A percentile compares a stretch with the other conserved stretches of the same genome.
Conservation (phyloP, 2,888 invertebrate genomes). For the Tipula vernalis region DNA sequence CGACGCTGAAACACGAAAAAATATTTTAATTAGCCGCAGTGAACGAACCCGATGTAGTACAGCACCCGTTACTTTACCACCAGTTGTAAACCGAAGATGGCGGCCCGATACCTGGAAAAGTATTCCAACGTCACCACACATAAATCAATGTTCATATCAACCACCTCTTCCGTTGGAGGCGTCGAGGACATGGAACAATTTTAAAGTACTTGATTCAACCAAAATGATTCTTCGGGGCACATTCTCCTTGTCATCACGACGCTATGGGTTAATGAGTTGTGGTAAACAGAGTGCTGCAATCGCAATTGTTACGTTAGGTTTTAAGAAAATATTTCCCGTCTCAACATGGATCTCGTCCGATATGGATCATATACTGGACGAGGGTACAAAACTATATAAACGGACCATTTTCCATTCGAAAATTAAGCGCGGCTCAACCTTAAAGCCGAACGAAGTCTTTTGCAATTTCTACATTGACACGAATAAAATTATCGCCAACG, state of each 20-base stretch:
- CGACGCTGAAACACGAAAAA: not conserved
- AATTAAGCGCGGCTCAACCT: constrained; percentile 14
- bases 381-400: constrained; percentile 18
- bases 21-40: not conserved
- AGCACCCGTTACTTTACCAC: not conserved
- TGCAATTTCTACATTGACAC: constrained; percentile 18
- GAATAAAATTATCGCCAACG: constrained; percentile 17
- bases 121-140: not conserved
- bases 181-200: not conserved
- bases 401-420: constrained; percentile 7
- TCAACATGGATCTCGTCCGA: constrained; percentile 12
- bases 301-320: constrained; percentile 19
- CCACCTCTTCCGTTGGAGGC: not conserved
- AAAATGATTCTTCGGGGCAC: not conserved
- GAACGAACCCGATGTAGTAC: not conserved
- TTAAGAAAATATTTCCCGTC: constrained; percentile 12
- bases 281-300: constrained; percentile 16
- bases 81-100: not conserved
- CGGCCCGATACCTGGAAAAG: not conserved
- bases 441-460: constrained; percentile 19
- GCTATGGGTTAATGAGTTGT: not conserved
- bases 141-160: not conserved
- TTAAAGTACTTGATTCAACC: not conserved
- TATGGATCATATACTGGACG: constrained; percentile 17
- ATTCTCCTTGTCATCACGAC: not conserved